Conservation (phyloP, 2,113 vertebrate species). For the Chionomys nivalis region DNA sequence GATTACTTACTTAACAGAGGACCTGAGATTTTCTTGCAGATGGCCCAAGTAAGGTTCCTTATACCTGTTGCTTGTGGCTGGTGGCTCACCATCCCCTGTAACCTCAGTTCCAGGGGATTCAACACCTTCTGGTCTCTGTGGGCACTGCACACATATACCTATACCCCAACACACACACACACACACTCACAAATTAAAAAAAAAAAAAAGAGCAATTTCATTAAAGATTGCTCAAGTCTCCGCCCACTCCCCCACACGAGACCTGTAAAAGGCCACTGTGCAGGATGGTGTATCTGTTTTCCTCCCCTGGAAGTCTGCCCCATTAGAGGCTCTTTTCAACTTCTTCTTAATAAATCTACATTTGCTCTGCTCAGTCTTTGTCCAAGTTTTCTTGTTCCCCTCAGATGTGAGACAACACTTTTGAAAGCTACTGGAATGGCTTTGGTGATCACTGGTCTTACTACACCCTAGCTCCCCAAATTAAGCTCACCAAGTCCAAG, state of each 20-base stretch:
- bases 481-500: neutral
- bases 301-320: neutral
- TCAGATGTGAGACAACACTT: neutral
- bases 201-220: neutral
- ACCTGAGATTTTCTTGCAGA: neutral
- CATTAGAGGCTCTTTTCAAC: too few relatives aligned
- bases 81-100: too few relatives aligned
- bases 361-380: neutral
- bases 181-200: neutral
- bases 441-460: neutral
- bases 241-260: neutral
- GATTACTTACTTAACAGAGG: neutral
- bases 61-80: neutral
- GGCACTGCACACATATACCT: neutral
- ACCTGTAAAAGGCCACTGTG: too few relatives aligned
- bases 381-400: neutral
- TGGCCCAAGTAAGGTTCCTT: neutral
- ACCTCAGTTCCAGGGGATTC: neutral
- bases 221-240: neutral
- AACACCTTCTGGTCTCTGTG: neutral
- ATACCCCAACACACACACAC: neutral
- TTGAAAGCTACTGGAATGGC: neutral
- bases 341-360: neutral
- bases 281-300: neutral
- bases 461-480: neutral